phyloP scores from a whole-genome alignment of 2,797 vertebrate species.

The Adrianichthys oophorus region DNA sequence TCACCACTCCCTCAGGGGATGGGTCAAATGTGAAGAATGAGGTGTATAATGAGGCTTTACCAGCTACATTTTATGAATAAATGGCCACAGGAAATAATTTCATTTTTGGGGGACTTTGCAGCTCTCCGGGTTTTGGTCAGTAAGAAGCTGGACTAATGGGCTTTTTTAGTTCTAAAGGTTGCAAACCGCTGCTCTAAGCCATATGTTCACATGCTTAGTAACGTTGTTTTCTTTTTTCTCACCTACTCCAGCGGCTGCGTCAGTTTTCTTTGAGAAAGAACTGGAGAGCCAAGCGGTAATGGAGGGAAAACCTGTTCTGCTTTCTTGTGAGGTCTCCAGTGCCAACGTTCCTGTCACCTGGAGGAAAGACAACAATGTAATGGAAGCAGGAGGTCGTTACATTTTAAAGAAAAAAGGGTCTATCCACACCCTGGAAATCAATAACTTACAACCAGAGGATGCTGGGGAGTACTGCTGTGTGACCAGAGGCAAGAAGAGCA shows the following conservation, averaged over 20 bases:
- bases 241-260: conserved; percentile 73
- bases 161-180: too few relatives aligned
- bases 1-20: too few relatives aligned
- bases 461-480: conserved; percentile 81
- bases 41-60: too few relatives aligned
- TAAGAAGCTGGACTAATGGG: too few relatives aligned
- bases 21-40: too few relatives aligned
- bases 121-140: too few relatives aligned
- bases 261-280: conserved; percentile 79
- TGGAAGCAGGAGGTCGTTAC: conserved; percentile 77
- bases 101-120: too few relatives aligned
- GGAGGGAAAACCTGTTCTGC: conserved; percentile 77
- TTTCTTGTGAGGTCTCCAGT: conserved; percentile 84
- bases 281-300: conserved; percentile 76
- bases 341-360: conserved; percentile 80
- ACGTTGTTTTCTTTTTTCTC: not conserved
- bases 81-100: too few relatives aligned
- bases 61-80: too few relatives aligned
- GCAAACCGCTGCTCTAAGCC: not conserved
- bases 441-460: conserved; percentile 73
- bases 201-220: not conserved
- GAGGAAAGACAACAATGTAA: conserved; percentile 77
- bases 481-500: conserved; percentile 81
- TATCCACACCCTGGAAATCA: conserved; percentile 67
- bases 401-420: conserved; percentile 78